These are phyloP conservation scores for Arctia plantaginis DNA, from an alignment of 2,888 invertebrate species.

Conservation along the genomic window DNA sequence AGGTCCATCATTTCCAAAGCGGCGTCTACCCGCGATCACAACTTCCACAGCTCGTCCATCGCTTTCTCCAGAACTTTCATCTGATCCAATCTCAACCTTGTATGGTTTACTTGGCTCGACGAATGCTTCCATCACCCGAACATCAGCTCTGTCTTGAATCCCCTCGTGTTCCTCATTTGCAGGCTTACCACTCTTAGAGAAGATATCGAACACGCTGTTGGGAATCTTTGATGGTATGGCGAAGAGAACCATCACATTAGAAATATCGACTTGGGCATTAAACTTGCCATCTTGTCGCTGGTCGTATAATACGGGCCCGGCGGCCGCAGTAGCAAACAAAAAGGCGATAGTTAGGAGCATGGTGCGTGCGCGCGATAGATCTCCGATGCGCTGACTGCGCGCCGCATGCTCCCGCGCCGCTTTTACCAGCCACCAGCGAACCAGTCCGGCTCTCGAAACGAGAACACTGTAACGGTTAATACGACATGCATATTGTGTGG, in stretches of 20 bases:
- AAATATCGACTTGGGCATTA: constrained; percentile 91
- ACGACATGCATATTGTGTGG: constrained; percentile 67
- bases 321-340: constrained; percentile 64
- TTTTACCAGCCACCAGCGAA: constrained; percentile 78
- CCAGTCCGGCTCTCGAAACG: constrained; percentile 79
- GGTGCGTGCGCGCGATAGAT: constrained; percentile 70
- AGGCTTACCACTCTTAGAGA: constrained; percentile 55
- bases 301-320: constrained; percentile 83
- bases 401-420: constrained; percentile 71
- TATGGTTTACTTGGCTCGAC: constrained; percentile 90
- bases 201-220: constrained; percentile 53
- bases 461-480: constrained; percentile 83
- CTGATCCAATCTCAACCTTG: constrained; percentile 87
- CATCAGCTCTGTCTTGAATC: constrained; percentile 77
- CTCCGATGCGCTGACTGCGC: constrained; percentile 71
- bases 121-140: constrained; percentile 82
- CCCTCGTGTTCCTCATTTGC: constrained; percentile 48
- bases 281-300: constrained; percentile 92
- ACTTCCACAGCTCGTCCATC: constrained; percentile 73
- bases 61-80: constrained; percentile 60
- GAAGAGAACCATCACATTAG: constrained; percentile 91
- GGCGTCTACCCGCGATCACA: constrained; percentile 73
- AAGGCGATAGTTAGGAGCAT: constrained; percentile 69
- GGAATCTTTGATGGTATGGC: constrained; percentile 81
- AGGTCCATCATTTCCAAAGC: constrained; percentile 58